Conservation (phyloP, 2,797 vertebrate species). For the Clarias pachynema region DNA sequence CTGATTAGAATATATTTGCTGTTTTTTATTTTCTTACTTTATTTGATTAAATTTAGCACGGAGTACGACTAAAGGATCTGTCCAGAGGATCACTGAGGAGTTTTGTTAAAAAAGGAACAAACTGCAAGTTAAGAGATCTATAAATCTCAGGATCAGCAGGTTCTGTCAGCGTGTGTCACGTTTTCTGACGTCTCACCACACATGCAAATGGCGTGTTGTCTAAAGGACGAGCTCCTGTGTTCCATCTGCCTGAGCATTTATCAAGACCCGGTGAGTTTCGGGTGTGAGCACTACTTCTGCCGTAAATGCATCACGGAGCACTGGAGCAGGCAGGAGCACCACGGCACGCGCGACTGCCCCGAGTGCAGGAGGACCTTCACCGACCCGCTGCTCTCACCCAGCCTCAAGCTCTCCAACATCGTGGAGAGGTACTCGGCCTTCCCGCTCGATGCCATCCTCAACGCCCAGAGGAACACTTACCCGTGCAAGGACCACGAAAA, state of each 20-base stretch:
- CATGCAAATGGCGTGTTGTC: slow-evolving; percentile 90
- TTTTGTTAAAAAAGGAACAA: not conserved
- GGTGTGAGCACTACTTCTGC: slow-evolving; percentile 98
- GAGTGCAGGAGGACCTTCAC: slow-evolving; percentile 93
- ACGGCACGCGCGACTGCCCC: slow-evolving; percentile 88
- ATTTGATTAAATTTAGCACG: not conserved
- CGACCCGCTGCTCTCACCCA: slow-evolving; percentile 90
- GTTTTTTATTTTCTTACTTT: not conserved
- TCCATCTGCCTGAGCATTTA: slow-evolving; percentile 99
- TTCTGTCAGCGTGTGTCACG: not conserved
- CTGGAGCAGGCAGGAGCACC: slow-evolving; percentile 92
- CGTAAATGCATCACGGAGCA: slow-evolving; percentile 96
- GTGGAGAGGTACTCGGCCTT: slow-evolving; percentile 96
- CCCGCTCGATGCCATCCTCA: slow-evolving; percentile 93
- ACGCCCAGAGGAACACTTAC: slow-evolving; percentile 87
- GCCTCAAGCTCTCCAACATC: slow-evolving; percentile 97
- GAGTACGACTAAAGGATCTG: not conserved
- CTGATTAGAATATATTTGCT: not conserved
- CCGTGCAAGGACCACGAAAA: slow-evolving; percentile 96
- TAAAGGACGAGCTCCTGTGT: slow-evolving; percentile 98
- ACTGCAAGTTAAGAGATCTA: not conserved
- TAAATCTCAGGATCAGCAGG: not conserved
- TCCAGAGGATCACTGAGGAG: not conserved
- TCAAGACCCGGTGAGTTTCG: slow-evolving; percentile 96
- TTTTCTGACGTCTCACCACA: not conserved